phyloP scores from a whole-genome alignment of 92 coral and sea anemone species.

The Phymanthus crucifer region DNA sequence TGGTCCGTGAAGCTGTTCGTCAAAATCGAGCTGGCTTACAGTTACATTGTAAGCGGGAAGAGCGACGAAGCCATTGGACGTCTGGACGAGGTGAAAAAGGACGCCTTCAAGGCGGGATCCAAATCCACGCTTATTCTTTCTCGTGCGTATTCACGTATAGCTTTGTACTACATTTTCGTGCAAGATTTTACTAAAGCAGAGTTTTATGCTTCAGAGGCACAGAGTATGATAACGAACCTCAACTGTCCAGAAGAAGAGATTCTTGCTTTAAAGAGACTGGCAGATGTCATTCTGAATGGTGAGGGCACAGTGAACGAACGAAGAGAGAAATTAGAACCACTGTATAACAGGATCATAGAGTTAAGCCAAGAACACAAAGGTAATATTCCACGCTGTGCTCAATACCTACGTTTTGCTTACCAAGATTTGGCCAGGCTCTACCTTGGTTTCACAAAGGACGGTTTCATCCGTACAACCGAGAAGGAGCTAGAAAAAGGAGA shows the following conservation, averaged over 20 bases:
- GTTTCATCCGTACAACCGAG: constrained; percentile 4
- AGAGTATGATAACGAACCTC: constrained; percentile 7
- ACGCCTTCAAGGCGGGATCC: constrained; percentile 37
- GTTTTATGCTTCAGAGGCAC: constrained; percentile 25
- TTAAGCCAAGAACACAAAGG: constrained; percentile 13
- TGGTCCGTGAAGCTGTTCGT: constrained; percentile 21
- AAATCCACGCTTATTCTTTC: constrained; percentile 26
- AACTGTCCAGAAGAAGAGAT: constrained; percentile 47
- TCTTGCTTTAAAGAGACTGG: constrained; percentile 27
- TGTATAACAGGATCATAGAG: constrained; percentile 35
- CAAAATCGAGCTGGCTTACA: constrained; percentile 26
- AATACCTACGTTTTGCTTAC: constrained; percentile 25
- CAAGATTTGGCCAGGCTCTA: constrained; percentile 38
- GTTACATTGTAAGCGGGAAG: constrained; percentile 38
- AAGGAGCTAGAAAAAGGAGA: constrained; percentile 29
- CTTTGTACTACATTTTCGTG: constrained; percentile 26
- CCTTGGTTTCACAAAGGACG: constrained; percentile 42
- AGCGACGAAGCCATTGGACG: constrained; percentile 26
- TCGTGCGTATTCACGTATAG: constrained; percentile 31
- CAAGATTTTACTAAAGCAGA: constrained; percentile 13
- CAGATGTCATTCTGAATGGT: constrained; percentile 26
- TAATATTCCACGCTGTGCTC: constrained; percentile 29
- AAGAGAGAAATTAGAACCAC: constrained; percentile 16
- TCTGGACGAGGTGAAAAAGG: constrained; percentile 21
- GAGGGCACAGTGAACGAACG: constrained; percentile 18